Base-by-base conservation (phyloP, 2,888 invertebrate genomes). In the Acanthoscelides obtectus region DNA sequence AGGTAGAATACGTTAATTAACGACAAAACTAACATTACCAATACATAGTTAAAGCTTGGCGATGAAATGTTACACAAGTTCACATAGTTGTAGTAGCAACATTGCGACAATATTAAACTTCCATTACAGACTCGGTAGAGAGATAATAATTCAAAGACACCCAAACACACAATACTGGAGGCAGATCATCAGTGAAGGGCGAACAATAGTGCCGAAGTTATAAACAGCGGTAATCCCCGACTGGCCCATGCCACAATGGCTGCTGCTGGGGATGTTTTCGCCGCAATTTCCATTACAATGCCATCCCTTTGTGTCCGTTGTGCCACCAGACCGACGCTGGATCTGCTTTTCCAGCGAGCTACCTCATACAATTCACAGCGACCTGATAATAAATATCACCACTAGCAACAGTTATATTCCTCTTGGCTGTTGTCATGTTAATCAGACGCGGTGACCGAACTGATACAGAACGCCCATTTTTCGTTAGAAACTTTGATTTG, bases 151-250 rank as follows among this genome's bases (percentile, higher is more conserved):
- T 75, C 77, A 76, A 77, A 77, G 78, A 72, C 12, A 45, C 45
- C 66, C 71, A 22, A 20, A 21, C n/a, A 77, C 77, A 78, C 77
- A 75, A 77, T 79, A 76, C 77, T 76, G 75, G 75, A 72, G 69
- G 70, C 72, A 76, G 75, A 45, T 6, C 45, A 45, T 45, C 45
- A 45, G 45, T 45, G 45, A 45, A 45, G 45, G 45, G 45, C 45
- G 76, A 76, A 76, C 76, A 76, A 76, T 76, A 73, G 75, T 75
- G 74, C 75, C 77, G 77, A 79, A 79, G 79, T 79, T 79, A 79
- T 79, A 79, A 76, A 76, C 76, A 76, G 71, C 68, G 72, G 76
- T 76, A 76, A 76, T 76, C 76, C 76, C 22, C 73, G 76, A 74
- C 73, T 45, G 45, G 45, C 45, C 45, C 45, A 45, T 17, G 45